Evolutionary conservation across 2,888 invertebrate species (phyloP).

Genomic region (Auanema freiburgensis): DNA sequence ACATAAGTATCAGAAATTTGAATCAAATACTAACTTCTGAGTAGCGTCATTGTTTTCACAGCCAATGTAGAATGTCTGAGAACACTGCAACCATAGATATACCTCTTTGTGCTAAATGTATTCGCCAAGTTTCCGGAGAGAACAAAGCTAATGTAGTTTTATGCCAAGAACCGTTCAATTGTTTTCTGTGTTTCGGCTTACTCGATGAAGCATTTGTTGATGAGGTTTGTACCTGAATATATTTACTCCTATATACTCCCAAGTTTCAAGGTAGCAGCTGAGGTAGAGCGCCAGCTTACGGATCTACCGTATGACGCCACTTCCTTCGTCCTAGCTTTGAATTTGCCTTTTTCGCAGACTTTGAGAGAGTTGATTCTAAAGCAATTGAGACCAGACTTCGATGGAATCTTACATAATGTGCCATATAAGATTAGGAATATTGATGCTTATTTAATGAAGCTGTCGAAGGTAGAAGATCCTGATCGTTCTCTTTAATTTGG

Average conservation of each 20-base stretch:
- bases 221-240: constrained; percentile 24
- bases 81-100: background rate
- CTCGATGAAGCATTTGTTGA: constrained; percentile 41
- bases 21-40: too few species aligned
- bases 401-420: constrained; percentile 43
- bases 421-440: constrained; percentile 50
- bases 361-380: constrained; percentile 38
- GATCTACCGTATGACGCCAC: constrained; percentile 52
- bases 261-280: constrained; percentile 38
- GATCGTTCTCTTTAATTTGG: constrained; percentile 10
- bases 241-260: too few species aligned
- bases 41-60: too few species aligned
- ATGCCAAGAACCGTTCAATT: constrained; percentile 27
- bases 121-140: constrained; percentile 38
- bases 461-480: constrained; percentile 28
- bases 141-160: constrained; percentile 18
- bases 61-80: background rate
- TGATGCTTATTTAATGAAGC: constrained; percentile 41
- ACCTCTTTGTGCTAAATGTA: constrained; percentile 29
- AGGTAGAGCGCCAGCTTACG: constrained; percentile 37
- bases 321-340: constrained; percentile 57
- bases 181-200: constrained; percentile 47
- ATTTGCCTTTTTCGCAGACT: constrained; percentile 54
- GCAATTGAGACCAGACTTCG: constrained; percentile 36
- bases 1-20: too few species aligned